Conservation (phyloP, 2,113 vertebrate species). For the Petromus typicus region DNA sequence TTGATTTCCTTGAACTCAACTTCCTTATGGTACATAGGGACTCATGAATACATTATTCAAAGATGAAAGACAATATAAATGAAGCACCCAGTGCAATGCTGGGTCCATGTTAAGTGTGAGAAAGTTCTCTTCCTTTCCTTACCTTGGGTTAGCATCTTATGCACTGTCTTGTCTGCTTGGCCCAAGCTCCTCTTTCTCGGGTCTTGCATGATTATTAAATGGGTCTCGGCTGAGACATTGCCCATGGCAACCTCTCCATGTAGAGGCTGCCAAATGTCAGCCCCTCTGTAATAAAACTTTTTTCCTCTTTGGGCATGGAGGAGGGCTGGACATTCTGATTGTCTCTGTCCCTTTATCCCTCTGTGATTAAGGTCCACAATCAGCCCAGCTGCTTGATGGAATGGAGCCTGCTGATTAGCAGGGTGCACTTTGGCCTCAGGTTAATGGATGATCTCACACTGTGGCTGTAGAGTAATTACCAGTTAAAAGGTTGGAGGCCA, state of each 20-base stretch:
- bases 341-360: slow-evolving; percentile 79
- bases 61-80: neutral
- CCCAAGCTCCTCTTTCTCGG: neutral
- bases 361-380: slow-evolving; percentile 86
- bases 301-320: slow-evolving; percentile 69
- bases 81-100: neutral
- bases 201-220: slow-evolving; percentile 31
- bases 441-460: slow-evolving; percentile 89
- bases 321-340: slow-evolving; percentile 80
- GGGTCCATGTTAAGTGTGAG: neutral
- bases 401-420: slow-evolving; percentile 88
- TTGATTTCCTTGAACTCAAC: neutral
- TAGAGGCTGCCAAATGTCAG: slow-evolving; percentile 69
- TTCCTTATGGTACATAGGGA: neutral
- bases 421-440: slow-evolving; percentile 87
- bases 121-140: neutral
- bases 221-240: slow-evolving; percentile 30
- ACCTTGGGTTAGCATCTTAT: neutral
- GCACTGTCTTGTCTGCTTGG: neutral
- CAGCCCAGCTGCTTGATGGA: slow-evolving; percentile 84
- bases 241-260: slow-evolving; percentile 48
- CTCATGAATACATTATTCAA: neutral
- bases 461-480: slow-evolving; percentile 87
- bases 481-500: slow-evolving; percentile 86
- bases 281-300: slow-evolving; percentile 68